phyloP scores from a whole-genome alignment of 2,888 invertebrate species.

The Clusia tigrina region DNA sequence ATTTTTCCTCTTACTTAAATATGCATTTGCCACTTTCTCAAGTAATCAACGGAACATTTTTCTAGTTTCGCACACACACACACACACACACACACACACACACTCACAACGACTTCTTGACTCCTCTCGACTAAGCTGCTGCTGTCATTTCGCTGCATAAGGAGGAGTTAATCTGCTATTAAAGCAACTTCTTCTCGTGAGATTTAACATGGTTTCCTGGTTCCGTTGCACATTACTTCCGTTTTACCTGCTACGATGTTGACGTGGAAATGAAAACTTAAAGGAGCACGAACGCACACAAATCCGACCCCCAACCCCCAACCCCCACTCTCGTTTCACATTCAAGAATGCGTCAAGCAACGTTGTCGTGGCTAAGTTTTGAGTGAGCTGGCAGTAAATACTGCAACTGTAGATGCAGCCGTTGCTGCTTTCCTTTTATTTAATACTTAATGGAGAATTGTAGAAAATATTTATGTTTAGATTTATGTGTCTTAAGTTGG shows the following conservation, averaged over 20 bases:
- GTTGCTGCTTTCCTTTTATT: too few species aligned
- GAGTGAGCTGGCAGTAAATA: background rate
- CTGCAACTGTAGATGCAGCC: too few species aligned
- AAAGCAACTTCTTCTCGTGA: background rate
- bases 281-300: background rate
- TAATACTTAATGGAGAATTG: background rate
- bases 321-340: background rate
- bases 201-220: background rate
- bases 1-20: too few species aligned
- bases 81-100: background rate
- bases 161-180: background rate
- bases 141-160: background rate
- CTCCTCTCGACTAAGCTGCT: background rate
- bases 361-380: background rate
- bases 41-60: too few species aligned
- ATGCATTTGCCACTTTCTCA: too few species aligned
- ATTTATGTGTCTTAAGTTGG: background rate
- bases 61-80: background rate
- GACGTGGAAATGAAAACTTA: background rate
- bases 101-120: background rate
- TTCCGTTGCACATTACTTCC: conserved; percentile 3
- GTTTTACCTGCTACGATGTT: background rate
- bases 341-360: background rate
- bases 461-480: background rate
- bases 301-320: too few species aligned